Evolutionary conservation across 2,113 vertebrate species (phyloP), one percentile per base, ranked within the genome.

Genomic region (Halcyon senegalensis): DNA sequence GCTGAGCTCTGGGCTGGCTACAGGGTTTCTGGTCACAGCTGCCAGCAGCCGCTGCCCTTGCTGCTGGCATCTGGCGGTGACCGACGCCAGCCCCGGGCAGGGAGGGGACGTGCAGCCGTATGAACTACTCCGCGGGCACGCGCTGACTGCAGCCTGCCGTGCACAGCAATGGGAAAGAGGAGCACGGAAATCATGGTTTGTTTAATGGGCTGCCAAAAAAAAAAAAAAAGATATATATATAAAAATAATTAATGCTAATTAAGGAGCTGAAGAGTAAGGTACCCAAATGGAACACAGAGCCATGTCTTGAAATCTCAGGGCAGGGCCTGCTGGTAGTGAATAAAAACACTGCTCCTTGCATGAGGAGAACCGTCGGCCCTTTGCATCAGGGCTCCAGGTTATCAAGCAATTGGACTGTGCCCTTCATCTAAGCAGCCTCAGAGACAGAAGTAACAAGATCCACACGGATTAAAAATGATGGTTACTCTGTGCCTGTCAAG

Each of bases 361-460:
- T 10, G 16, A 64, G 84, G 69, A 95, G 58, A 82, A 84, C 10
- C 68, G 73, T 77, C 78, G 86, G 68, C 82, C 55, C 70, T 73
- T 63, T 2, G 33, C 30, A 7, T 0, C 21, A 70, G 89, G 66
- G 63, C 5, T 88, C 69, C 0, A 0, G 55, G 46, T 94, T 73
- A 79, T 92, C 73, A 91, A 96, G 87, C 74, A 94, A 89, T 31
- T 62, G 89, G 94, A 89, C 91, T 94, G 91, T 73, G 69, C 39
- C 87, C 68, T 95, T 94, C 82, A 94, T 87, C 93, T 91, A 83
- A 94, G 81, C 89, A 79, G 89, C 75, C 81, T 92, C 66, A 24
- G 37, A 94, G 87, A 94, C 55, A 25, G 10, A 85, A 92, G 76
- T 87, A 96, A 94, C 80, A 76, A 81, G 89, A 96, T 93, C 94